Percentiles rank a stretch among this genome's conserved stretches.
phyloP scores from a whole-genome alignment of 2,888 invertebrate genomes.

The Abscondita cerata region DNA sequence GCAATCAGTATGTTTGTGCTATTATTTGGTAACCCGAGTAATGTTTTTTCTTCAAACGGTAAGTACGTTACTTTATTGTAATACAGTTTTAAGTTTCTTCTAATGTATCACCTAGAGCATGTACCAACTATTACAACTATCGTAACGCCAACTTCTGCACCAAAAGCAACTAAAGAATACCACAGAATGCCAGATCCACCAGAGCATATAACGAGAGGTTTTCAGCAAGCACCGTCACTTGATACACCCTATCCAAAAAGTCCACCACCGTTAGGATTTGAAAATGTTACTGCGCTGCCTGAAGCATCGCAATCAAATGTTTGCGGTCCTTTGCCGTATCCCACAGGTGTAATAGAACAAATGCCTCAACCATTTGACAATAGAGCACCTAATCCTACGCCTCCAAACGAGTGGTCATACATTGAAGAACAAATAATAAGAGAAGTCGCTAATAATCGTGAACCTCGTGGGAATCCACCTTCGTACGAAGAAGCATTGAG shows the following conservation, averaged over 20 bases:
- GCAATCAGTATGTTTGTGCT: background rate
- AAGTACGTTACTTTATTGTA: background rate
- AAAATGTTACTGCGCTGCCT: background rate
- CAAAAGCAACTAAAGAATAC: background rate
- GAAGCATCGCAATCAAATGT: background rate
- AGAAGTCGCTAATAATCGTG: background rate
- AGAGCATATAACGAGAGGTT: background rate
- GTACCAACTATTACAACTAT: background rate
- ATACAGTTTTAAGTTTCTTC: background rate
- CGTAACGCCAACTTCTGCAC: background rate
- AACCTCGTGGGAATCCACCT: background rate
- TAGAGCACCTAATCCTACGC: background rate
- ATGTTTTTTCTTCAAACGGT: background rate
- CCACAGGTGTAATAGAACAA: background rate
- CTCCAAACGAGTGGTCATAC: constrained; percentile 8
- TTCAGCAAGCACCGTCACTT: background rate
- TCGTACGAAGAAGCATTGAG: constrained; percentile 11
- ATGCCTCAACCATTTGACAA: background rate
- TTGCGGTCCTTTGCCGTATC: background rate
- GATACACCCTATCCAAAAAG: constrained; percentile 5
- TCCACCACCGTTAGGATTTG: constrained; percentile 13
- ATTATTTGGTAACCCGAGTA: background rate
- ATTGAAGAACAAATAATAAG: constrained; percentile 13
- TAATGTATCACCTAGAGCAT: background rate
- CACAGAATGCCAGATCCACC: background rate